Percentiles rank a stretch among this genome's conserved stretches.
phyloP scores from a whole-genome alignment of 2,888 invertebrate genomes.

The Serripes groenlandicus region DNA sequence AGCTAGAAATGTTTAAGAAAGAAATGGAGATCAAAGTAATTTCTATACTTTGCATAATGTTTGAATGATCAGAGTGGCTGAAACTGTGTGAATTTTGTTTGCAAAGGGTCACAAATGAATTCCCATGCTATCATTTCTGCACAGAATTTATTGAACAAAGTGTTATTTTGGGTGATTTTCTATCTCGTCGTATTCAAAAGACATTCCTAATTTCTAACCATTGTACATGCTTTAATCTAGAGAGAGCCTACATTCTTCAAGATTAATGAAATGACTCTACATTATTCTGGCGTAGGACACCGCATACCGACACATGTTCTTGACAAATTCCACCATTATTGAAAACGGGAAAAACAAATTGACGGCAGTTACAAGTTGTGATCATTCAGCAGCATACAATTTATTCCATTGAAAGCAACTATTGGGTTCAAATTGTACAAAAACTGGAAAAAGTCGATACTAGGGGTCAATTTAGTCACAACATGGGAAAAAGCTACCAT shows the following conservation, averaged over 20 bases:
- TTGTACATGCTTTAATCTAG: conserved; percentile 38
- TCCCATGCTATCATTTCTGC: conserved; percentile 53
- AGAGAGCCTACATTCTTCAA: conserved; percentile 50
- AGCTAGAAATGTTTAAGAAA: too few species aligned
- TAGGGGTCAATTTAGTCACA: too few species aligned
- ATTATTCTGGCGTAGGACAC: conserved; percentile 33
- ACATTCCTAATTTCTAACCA: conserved; percentile 58
- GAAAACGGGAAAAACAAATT: conserved; percentile 60
- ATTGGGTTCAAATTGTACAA: conserved; percentile 39
- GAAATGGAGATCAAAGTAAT: too few species aligned
- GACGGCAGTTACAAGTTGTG: conserved; percentile 43
- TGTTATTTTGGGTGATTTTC: conserved; percentile 22
- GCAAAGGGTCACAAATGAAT: conserved; percentile 22
- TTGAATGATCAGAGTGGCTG: too few species aligned
- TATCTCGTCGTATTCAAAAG: conserved; percentile 24
- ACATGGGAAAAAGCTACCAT: too few species aligned
- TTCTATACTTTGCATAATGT: too few species aligned
- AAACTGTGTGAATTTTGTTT: too few species aligned
- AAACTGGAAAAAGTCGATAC: conserved; percentile 43
- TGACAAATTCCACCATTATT: conserved; percentile 37
- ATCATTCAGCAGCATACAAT: conserved; percentile 43
- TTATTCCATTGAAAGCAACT: conserved; percentile 59
- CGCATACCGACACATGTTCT: conserved; percentile 43
- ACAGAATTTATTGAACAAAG: conserved; percentile 39
- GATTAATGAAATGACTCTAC: conserved; percentile 61